These are phyloP conservation scores for Cottus gobio DNA, from an alignment of 2,113 vertebrate genomes.

Conservation along the genomic window DNA sequence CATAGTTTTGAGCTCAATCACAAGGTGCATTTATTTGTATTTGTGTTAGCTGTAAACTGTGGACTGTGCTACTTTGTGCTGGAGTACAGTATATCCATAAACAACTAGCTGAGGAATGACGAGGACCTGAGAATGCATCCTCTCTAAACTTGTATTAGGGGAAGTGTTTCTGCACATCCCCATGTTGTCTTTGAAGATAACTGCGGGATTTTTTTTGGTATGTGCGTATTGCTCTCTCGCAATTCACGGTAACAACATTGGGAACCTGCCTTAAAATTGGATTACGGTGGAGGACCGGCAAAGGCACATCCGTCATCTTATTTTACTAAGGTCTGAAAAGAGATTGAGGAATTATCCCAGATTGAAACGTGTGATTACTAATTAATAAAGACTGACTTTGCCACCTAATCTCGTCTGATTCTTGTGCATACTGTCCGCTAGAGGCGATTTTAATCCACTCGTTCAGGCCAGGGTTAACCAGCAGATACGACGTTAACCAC, in stretches of 20 bases:
- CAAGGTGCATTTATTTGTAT: not conserved
- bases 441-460: not conserved
- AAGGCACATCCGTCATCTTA: not conserved
- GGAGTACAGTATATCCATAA: not conserved
- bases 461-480: not conserved
- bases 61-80: not conserved
- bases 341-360: not conserved
- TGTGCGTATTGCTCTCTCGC: not conserved
- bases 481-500: not conserved
- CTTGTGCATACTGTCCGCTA: not conserved
- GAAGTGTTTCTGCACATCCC: not conserved
- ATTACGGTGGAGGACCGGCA: not conserved
- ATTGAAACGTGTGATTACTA: not conserved
- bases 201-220: not conserved
- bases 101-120: conserved; percentile 11
- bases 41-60: not conserved
- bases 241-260: not conserved
- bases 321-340: not conserved
- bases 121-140: not conserved
- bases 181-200: not conserved
- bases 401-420: not conserved
- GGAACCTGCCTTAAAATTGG: not conserved
- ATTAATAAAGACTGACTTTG: not conserved
- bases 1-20: not conserved
- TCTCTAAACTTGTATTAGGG: not conserved